Conservation (phyloP, 2,888 invertebrate genomes). For the Coenonympha glycerion region DNA sequence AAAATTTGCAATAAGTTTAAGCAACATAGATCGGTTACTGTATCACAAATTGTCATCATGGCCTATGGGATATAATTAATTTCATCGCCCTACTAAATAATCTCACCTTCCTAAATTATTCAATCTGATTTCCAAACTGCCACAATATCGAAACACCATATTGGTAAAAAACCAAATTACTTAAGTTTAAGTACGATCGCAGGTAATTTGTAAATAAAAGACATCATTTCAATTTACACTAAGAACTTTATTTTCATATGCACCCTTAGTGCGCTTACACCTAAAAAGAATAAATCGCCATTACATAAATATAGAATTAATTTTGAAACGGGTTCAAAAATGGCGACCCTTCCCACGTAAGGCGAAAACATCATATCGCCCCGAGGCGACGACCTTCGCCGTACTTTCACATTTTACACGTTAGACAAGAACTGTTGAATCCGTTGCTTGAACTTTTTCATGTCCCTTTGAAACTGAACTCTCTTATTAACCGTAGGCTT, state of each 20-base stretch:
- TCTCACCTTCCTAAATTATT: too few species aligned
- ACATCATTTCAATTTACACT: conserved; percentile 55
- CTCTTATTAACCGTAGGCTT: conserved; percentile 41
- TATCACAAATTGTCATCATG: too few species aligned
- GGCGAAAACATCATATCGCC: conserved; percentile 17
- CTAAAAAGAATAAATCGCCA: conserved; percentile 49
- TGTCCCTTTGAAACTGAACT: conserved; percentile 49
- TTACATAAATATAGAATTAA: conserved; percentile 45
- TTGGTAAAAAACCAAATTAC: too few species aligned
- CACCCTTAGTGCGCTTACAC: conserved; percentile 60
- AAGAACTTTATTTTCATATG: conserved; percentile 65
- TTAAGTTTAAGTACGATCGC: too few species aligned
- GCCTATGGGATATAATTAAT: too few species aligned
- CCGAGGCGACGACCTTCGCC: conserved; percentile 1
- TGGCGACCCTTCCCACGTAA: conserved; percentile 18
- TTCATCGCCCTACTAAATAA: too few species aligned
- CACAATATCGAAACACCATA: too few species aligned
- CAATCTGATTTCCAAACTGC: too few species aligned
- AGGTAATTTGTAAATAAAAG: too few species aligned
- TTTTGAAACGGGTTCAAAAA: conserved; percentile 32
- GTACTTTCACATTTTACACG: conserved; percentile 42
- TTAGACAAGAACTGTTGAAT: conserved; percentile 54
- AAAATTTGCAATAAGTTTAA: too few species aligned
- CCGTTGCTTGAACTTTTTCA: conserved; percentile 47
- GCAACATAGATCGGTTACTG: too few species aligned